Conservation (phyloP, 2,113 vertebrate genomes). For the Bos javanicus region DNA sequence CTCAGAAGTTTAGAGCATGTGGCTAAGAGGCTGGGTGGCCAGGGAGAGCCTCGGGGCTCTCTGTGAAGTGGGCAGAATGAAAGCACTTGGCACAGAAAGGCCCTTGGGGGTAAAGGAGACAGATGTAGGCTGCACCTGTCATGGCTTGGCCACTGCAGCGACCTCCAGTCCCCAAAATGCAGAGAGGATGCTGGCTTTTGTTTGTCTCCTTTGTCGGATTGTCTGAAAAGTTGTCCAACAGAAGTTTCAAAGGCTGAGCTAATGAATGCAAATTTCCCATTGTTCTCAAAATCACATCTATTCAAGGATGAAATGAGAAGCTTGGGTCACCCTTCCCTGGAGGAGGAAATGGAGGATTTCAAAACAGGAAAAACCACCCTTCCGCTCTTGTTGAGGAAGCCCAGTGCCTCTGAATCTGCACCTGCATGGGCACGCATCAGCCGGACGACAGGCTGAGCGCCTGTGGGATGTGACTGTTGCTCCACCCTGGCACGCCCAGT, state of each 20-base stretch:
- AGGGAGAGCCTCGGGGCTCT: rapidly evolving
- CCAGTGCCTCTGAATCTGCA: rapidly evolving
- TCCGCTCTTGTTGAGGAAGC: background rate
- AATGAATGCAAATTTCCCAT: background rate
- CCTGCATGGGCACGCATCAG: background rate
- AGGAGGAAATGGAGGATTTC: background rate
- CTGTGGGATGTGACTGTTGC: background rate
- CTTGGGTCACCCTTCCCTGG: background rate
- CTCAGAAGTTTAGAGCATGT: background rate
- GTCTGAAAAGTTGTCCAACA: background rate
- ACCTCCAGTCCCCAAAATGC: background rate
- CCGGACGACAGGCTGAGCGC: rapidly evolving
- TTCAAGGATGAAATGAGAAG: background rate
- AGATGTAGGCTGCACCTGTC: background rate
- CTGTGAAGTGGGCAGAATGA: background rate
- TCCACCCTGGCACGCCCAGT: rapidly evolving
- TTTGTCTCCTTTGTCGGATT: background rate
- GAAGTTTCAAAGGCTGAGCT: background rate
- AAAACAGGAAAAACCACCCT: background rate
- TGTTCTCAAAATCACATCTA: background rate
- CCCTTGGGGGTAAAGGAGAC: background rate
- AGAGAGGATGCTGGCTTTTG: background rate
- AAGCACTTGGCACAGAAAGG: background rate
- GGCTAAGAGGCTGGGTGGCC: background rate
- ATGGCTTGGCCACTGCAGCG: rapidly evolving